Evolutionary conservation across 2,797 vertebrate species (phyloP), one percentile per base, ranked within the genome.

Genomic region (Tragopan temminckii): DNA sequence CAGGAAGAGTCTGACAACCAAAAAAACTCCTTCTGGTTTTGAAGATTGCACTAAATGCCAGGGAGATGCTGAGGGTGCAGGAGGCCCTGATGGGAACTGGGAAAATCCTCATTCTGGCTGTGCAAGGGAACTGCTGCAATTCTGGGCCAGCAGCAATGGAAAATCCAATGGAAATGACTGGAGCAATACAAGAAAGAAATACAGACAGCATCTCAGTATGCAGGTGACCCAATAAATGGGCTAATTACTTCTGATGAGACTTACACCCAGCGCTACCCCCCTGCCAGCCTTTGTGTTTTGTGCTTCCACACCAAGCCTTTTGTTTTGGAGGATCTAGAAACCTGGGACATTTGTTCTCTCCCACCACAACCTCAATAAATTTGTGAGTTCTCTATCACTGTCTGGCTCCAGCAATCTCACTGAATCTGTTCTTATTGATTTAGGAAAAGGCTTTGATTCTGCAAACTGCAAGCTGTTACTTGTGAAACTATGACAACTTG

Each of bases 401-500:
- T 57, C 59, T 95, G 36, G 79, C 92, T 92, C 59, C 11, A 64
- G 93, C 92, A 84, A 94, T 95, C 95, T 96, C 93, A 62, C 88
- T 95, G 95, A 94, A 95, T 96, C 96, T 96, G 86, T 42, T 96
- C 90, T 94, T 96, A 98, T 98, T 93, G 98, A 98, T 98, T 97
- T 77, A 94, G 96, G 91, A 92, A 96, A 97, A 97, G 96, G 93
- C 97, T 98, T 98, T 98, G 97, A 98, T 98, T 97, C 96, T 94
- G 92, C 92, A 97, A 96, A 93, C 97, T 35, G 18, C 92, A 84
- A 95, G 96, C 97, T 97, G 95, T 98, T 98, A 96, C 94, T 98
- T 96, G 96, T 79, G 82, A 96, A 98, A 97, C 97, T 98, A 97
- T 98, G 98, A 98, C 98, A 98, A 97, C 96, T 97, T 84, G 58